Percentiles rank a stretch among this genome's conserved stretches.
These are phyloP conservation scores for Oreonectes daqikongensis DNA, from an alignment of 2,797 vertebrate genomes.

Conservation along the genomic window DNA sequence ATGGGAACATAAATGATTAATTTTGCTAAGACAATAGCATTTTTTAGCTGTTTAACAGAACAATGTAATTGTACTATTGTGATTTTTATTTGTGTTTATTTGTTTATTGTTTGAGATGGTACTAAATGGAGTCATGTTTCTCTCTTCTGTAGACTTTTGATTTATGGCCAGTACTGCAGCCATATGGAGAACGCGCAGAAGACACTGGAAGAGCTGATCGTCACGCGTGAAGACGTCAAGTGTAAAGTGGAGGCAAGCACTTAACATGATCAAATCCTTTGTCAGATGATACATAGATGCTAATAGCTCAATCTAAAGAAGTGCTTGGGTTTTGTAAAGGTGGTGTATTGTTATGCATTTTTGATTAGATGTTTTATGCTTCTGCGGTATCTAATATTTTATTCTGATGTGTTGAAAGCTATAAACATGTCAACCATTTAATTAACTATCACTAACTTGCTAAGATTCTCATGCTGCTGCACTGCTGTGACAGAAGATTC, in stretches of 20 bases:
- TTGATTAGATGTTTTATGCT: neutral
- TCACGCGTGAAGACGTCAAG: conserved; percentile 86
- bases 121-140: neutral
- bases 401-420: neutral
- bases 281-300: neutral
- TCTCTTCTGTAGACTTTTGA: conserved; percentile 82
- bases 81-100: neutral
- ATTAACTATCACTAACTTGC: neutral
- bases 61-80: neutral
- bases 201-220: conserved; percentile 89
- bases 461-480: neutral
- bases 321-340: neutral
- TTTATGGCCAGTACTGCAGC: conserved; percentile 98
- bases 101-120: neutral
- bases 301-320: neutral
- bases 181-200: conserved; percentile 95
- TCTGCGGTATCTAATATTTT: neutral
- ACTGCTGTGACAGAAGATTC: neutral
- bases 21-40: too few relatives aligned
- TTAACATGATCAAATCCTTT: neutral
- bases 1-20: too few relatives aligned
- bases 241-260: conserved; percentile 90
- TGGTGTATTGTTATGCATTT: neutral
- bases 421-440: neutral
- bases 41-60: neutral